Percentiles rank a stretch among this genome's conserved stretches.
These are phyloP conservation scores for Phalangium opilio DNA, from an alignment of 2,888 invertebrate species.

Conservation along the genomic window DNA sequence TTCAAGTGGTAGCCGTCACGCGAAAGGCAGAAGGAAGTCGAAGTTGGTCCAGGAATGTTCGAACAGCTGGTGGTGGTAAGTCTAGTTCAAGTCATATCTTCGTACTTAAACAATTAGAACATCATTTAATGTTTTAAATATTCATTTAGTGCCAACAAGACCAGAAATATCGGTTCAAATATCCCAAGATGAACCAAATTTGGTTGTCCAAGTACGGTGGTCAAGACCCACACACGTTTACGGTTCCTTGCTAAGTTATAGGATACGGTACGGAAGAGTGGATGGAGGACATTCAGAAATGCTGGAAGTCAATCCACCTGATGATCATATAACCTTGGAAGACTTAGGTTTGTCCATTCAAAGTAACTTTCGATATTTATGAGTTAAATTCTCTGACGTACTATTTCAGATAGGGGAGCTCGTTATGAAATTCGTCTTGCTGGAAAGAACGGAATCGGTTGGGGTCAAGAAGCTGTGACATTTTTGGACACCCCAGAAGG, in stretches of 20 bases:
- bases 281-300: constrained; percentile 17
- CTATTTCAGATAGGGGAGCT: constrained; percentile 58
- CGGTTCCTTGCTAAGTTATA: constrained; percentile 72
- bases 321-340: constrained; percentile 3
- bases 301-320: constrained; percentile 18
- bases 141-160: constrained; percentile 33
- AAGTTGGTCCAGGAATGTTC: constrained; percentile 65
- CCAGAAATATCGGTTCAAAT: constrained; percentile 44
- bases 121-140: not conserved
- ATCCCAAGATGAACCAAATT: constrained; percentile 68
- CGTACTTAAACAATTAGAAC: not conserved
- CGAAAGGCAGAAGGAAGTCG: constrained; percentile 92
- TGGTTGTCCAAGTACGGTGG: constrained; percentile 85
- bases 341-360: not conserved
- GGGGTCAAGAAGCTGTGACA: constrained; percentile 83
- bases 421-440: constrained; percentile 94
- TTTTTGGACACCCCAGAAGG: constrained; percentile 89
- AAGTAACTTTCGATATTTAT: too few species aligned
- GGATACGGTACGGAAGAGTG: constrained; percentile 65
- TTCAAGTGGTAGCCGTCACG: constrained; percentile 80
- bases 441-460: constrained; percentile 85
- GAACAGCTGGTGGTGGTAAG: constrained; percentile 82
- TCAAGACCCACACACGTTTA: constrained; percentile 71
- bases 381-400: too few species aligned
- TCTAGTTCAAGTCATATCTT: constrained; percentile 8